phyloP scores from a whole-genome alignment of 2,113 vertebrate genomes.

The Psammodynastes pulverulentus region DNA sequence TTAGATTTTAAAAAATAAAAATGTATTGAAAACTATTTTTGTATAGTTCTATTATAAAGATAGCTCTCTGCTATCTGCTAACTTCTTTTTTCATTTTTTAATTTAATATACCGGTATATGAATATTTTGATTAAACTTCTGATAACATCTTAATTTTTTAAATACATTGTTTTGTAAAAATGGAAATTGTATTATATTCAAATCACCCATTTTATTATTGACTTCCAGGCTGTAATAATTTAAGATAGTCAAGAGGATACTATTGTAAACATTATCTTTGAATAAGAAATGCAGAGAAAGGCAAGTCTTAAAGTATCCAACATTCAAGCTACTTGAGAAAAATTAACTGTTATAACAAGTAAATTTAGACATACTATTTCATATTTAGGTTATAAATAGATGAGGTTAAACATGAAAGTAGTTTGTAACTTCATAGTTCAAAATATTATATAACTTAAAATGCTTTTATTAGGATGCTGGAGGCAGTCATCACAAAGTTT shows the following conservation, averaged over 20 bases:
- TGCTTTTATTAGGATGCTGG: constrained; percentile 69
- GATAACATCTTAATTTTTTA: neutral
- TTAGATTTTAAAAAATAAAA: neutral
- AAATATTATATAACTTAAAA: neutral
- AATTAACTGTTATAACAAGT: neutral
- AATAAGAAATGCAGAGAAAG: neutral
- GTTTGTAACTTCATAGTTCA: neutral
- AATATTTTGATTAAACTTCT: neutral
- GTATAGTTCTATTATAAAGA: neutral
- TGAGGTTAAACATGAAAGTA: neutral
- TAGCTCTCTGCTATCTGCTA: neutral
- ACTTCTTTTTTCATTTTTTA: neutral
- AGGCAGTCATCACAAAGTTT: constrained; percentile 85
- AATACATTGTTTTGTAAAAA: neutral
- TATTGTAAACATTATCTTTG: neutral
- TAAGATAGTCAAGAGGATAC: neutral
- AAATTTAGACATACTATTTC: neutral
- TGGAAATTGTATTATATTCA: neutral
- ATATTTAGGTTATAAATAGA: neutral
- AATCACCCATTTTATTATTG: neutral
- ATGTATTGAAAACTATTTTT: neutral
- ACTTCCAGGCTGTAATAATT: neutral
- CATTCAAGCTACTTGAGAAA: neutral
- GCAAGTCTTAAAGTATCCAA: neutral
- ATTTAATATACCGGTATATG: neutral